Evolutionary conservation across 2,797 vertebrate genomes (phyloP).

Genomic region (Australoheros facetus): DNA sequence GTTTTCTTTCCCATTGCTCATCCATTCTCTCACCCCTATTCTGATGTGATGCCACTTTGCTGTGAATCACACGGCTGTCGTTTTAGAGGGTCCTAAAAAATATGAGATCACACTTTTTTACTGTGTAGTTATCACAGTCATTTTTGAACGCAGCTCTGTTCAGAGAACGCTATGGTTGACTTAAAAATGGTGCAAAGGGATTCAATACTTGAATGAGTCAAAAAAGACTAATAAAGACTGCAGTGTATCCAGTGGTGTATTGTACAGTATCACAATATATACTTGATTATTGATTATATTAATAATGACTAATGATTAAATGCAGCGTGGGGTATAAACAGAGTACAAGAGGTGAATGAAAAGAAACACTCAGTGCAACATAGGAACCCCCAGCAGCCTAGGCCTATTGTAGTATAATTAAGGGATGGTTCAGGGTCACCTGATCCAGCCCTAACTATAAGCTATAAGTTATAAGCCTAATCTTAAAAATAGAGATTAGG

Average conservation of each 20-base stretch:
- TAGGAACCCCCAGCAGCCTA: too few relatives aligned
- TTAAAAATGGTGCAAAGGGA: neutral
- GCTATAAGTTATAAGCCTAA: too few relatives aligned
- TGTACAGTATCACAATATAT: neutral
- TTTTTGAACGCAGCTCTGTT: conserved; percentile 10
- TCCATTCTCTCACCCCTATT: conserved; percentile 18
- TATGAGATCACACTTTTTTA: conserved; percentile 55
- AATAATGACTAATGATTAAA: too few relatives aligned
- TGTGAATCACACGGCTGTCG: conserved; percentile 35
- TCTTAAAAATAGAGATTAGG: too few relatives aligned
- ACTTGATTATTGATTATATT: neutral
- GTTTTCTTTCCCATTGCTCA: conserved; percentile 15
- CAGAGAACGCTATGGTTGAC: neutral
- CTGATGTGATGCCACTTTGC: conserved; percentile 39
- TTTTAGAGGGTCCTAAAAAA: conserved; percentile 40
- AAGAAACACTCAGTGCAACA: too few relatives aligned
- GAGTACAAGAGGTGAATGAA: too few relatives aligned
- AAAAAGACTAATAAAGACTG: neutral
- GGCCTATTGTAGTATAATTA: too few relatives aligned
- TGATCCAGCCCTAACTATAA: too few relatives aligned
- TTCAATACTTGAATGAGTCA: neutral
- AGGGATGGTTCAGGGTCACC: too few relatives aligned
- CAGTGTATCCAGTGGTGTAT: neutral
- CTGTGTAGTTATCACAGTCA: conserved; percentile 26
- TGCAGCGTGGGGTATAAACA: too few relatives aligned